Base-by-base conservation (phyloP, 2,113 vertebrate genomes). In the Alligator sinensis region DNA sequence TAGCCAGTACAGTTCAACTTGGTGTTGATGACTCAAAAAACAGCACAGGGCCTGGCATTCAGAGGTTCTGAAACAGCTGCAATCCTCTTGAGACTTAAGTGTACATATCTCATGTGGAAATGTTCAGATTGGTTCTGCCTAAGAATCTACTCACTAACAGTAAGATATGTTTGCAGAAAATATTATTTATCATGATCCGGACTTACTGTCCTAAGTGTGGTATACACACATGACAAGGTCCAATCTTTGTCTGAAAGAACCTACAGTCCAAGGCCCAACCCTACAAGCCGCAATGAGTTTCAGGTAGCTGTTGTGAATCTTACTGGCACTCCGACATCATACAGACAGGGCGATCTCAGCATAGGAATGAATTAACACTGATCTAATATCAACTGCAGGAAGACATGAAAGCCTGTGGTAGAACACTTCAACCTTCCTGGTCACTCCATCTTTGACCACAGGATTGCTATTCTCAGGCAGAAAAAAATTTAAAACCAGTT, bases 51-150 rank as follows among this genome's bases (percentile, higher is more conserved):
- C 93, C 30, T 75, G 77, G 62, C 47, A 25, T 79, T 55, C 4
- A 0, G 61, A 6, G 3, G 27, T 12, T 2, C 0, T 21, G 57
- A 77, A 61, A 11, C 81, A 88, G 72, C 57, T 75, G 83, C 4
- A 27, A 38, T 57, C 88, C 30, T 15, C 34, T 66, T 82, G 54
- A 59, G 11, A 11, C 4, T 16, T 27, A 19, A 62, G 10, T 89
- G 84, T 54, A 85, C 30, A 77, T 82, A 13, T 88, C 92, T 60
- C 63, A 76, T 58, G 3, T 80, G 25, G 21, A 72, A 90, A 79
- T 2, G 4, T 63, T 7, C 84, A 90, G 57, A 78, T 63, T 84
- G 82, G 76, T 86, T 85, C 84, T 92, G 92, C 88, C 81, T 90
- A 38, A 2, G 30, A 55, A 3, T 94, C 54, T 34, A 57, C 79